Evolutionary conservation across 2,797 vertebrate genomes (phyloP).

Genomic region (Alouatta caraya): DNA sequence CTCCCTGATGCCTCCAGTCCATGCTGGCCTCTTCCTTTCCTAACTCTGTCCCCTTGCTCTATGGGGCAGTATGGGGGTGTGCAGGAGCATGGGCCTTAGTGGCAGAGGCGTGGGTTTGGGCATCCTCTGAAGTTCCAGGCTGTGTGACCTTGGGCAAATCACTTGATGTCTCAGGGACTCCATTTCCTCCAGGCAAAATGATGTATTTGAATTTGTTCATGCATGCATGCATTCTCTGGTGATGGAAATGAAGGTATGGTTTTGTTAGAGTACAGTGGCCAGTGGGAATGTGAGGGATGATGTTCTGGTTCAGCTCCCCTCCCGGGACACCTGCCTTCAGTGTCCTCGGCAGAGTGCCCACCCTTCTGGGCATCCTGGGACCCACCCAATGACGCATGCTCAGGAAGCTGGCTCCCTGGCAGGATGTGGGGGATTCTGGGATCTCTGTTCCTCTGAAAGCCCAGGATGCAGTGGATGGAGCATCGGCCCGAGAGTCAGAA

Average conservation of each 20-base stretch:
- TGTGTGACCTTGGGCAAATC: background rate
- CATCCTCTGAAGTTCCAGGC: background rate
- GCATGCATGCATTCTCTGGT: background rate
- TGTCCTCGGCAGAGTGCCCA: background rate
- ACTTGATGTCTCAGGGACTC: background rate
- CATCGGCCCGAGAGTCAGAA: background rate
- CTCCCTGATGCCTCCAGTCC: background rate
- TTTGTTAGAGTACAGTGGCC: background rate
- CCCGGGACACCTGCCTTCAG: background rate
- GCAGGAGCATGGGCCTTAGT: background rate
- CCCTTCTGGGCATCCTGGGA: background rate
- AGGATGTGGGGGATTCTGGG: background rate
- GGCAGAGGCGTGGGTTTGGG: background rate
- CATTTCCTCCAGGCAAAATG: background rate
- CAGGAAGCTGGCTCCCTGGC: background rate
- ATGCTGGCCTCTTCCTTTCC: background rate
- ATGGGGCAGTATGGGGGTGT: too few relatives aligned
- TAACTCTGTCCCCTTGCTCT: background rate
- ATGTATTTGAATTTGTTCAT: background rate
- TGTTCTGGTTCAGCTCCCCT: background rate
- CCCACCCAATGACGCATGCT: background rate
- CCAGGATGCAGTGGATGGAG: background rate
- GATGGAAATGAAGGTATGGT: background rate
- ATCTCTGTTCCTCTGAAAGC: background rate
- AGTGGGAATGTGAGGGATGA: background rate